Evolutionary conservation across 2,888 invertebrate species (phyloP), one percentile per base, ranked within the genome.

Genomic region (Drosophila hamatofila): DNA sequence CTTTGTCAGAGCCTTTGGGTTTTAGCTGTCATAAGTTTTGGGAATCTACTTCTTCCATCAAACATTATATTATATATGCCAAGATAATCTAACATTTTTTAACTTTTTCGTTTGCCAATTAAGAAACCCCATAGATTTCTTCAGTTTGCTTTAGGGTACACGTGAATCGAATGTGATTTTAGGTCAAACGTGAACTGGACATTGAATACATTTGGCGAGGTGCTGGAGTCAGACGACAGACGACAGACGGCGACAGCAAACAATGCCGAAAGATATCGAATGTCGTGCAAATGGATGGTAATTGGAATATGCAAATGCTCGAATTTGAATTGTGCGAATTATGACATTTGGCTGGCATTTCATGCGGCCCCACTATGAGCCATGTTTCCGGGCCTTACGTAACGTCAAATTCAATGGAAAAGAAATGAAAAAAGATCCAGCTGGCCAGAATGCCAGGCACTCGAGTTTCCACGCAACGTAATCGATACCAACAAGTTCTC

Each of bases 381-480:
- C 2, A 5, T 16, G 35, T 33, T 46, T 57, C 23, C 23, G 23
- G n/a, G 21, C 8, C 6, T 9, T n/a, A 21, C 57, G 44, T 12
- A 44, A 35, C n/a, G n/a, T 11, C 8, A 23, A 12, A 56, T 56
- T 30, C 56, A 23, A 56, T 21, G 23, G n/a, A 44, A 44, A n/a
- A 33, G 56, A 12, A 23, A 0, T 8, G 44, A 35, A 57, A 30
- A 44, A 1, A 44, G 12, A 33, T 23, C 33, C 11, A 33, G 1
- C 23, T 35, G 56, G 12, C 21, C 30, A 6, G 11, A 33, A 33
- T 42, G 30, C 9, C 55, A 56, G 21, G 11, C 42, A 44, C 44
- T 57, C n/a, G 23, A 57, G 33, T n/a, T 35, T 27, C 57, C 12
- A 12, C 33, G n/a, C 23, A 44, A 44, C 33, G 57, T 44, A 23